Percentiles rank a stretch among this genome's conserved stretches.
These are phyloP conservation scores for Eubucco bourcierii DNA, from an alignment of 2,113 vertebrate genomes.

Conservation along the genomic window DNA sequence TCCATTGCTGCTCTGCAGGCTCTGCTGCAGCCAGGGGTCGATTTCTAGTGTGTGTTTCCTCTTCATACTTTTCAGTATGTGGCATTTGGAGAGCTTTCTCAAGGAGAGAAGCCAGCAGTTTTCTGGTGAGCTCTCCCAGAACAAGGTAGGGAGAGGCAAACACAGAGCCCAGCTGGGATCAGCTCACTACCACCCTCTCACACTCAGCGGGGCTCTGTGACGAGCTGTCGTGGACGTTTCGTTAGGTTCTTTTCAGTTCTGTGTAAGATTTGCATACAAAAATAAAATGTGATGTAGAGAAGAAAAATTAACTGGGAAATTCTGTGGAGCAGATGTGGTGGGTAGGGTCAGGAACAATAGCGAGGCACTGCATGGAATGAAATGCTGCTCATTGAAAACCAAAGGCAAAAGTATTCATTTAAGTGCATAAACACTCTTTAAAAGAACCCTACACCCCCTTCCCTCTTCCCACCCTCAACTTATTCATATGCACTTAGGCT, in stretches of 20 bases:
- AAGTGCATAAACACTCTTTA: not conserved
- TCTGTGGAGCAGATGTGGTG: constrained; percentile 3
- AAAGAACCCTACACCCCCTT: not conserved
- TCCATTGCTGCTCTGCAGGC: not conserved
- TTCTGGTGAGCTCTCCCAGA: not conserved
- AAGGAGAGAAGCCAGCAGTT: not conserved
- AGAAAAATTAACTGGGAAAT: not conserved
- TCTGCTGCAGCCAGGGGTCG: not conserved
- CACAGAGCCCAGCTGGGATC: not conserved
- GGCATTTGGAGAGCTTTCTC: not conserved
- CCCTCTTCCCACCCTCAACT: not conserved
- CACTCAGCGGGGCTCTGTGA: not conserved
- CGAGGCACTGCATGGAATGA: not conserved
- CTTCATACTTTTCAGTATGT: not conserved
- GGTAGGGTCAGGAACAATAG: not conserved
- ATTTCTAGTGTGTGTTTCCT: not conserved
- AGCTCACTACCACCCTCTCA: not conserved
- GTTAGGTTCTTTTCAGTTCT: not conserved
- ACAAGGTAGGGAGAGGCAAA: not conserved
- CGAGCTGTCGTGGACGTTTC: not conserved
- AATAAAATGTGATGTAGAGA: not conserved
- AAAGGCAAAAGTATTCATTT: constrained; percentile 5
- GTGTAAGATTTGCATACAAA: not conserved
- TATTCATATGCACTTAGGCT: not conserved
- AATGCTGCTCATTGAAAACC: not conserved